Evolutionary conservation across 2,888 invertebrate genomes (phyloP), one percentile per base, ranked within the genome.

Genomic region (Sycophila texana): DNA sequence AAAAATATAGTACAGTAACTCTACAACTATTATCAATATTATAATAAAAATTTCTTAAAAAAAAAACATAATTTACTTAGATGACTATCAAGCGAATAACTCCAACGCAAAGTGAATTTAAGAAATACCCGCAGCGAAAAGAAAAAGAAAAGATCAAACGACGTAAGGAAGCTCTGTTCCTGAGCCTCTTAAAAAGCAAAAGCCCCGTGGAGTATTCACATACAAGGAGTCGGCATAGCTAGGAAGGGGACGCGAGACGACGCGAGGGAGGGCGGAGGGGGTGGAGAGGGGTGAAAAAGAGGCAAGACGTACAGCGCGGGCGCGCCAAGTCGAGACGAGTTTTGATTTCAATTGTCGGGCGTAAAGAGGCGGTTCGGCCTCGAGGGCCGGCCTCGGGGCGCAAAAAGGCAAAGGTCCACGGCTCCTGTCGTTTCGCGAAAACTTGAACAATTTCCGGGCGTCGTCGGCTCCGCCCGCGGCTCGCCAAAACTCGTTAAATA

Each of bases 381-480:
- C 47, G 20, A 57, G 74, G 57, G 20, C 14, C 47, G 30, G 55
- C 57, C 63, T 30, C 7, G 79, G 63, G 77, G 75, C 71, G 53
- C 67, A 70, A 68, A 71, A 65, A 66, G 73, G 55, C 53, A 65
- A 70, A 76, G 51, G 68, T 65, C 67, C 66, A 47, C 22, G 26
- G 63, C 65, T 60, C 55, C 68, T 65, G 70, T 75, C 79, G 61
- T 75, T 80, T 70, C 77, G 74, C 81, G 80, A 78, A 88, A 89
- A 89, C 85, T 88, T 88, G 81, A 85, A 84, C 85, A 88, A 89
- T 89, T 89, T 89, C 87, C 87, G 85, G 86, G 67, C 63, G 74
- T 79, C 77, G 80, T 57, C 26, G 49, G 70, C 75, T 80, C 81
- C 80, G 85, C 85, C 84, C 80, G 83, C 83, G 84, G 84, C 87